Evolutionary conservation across 2,113 vertebrate species (phyloP).

Genomic region (Antidorcas marsupialis): DNA sequence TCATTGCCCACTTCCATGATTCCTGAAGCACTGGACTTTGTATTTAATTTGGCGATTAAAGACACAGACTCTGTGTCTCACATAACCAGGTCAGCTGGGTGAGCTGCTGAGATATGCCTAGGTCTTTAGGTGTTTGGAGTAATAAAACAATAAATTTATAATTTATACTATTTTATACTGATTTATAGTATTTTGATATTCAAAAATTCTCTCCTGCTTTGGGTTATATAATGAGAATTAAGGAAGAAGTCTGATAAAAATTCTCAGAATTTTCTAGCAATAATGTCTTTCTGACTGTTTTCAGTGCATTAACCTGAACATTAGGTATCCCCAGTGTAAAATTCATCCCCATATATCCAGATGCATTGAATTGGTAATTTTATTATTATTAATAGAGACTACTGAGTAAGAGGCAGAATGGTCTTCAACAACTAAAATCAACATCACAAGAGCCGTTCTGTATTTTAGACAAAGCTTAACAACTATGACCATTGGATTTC

Average conservation of each 20-base stretch:
- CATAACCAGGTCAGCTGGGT: not conserved
- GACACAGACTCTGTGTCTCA: not conserved
- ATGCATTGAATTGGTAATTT: not conserved
- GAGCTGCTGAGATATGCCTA: not conserved
- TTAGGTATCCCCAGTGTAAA: not conserved
- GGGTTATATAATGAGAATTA: not conserved
- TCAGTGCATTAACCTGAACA: not conserved
- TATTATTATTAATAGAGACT: not conserved
- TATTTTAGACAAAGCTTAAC: not conserved
- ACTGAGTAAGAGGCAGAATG: not conserved
- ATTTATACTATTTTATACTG: not conserved
- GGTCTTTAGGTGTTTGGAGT: not conserved
- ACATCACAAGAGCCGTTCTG: not conserved
- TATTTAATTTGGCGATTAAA: not conserved
- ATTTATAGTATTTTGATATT: not conserved
- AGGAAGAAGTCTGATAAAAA: not conserved
- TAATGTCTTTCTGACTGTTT: not conserved
- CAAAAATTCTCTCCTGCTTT: not conserved
- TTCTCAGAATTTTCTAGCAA: not conserved
- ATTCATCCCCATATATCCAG: not conserved
- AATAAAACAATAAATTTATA: not conserved
- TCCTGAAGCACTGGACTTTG: not conserved
- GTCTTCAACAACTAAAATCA: not conserved
- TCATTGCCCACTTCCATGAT: not conserved
- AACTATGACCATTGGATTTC: not conserved